phyloP scores from a whole-genome alignment of 2,113 vertebrate species.

The Otocyon megalotis region DNA sequence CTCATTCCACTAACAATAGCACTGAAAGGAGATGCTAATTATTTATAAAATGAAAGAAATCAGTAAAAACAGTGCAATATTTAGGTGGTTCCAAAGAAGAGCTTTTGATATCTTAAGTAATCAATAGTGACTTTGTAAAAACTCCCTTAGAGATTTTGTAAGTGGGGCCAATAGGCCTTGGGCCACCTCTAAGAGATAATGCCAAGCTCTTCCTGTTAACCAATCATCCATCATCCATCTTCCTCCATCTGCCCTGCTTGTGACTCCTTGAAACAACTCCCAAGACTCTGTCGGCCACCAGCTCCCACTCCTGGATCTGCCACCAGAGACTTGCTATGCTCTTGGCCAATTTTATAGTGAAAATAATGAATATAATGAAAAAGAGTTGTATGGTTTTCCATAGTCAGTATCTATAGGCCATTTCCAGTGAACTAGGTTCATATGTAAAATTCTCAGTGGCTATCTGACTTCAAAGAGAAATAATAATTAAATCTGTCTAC shows the following conservation, averaged over 20 bases:
- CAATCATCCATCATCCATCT: accelerated
- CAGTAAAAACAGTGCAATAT: background rate
- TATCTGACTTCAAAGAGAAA: conserved; percentile 78
- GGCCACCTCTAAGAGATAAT: background rate
- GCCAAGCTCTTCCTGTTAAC: accelerated
- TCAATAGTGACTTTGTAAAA: background rate
- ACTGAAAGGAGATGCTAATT: background rate
- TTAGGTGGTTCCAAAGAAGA: background rate
- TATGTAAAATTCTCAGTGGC: conserved; percentile 63
- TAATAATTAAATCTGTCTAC: conserved; percentile 75
- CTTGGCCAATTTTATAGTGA: background rate
- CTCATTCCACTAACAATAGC: background rate
- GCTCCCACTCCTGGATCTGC: background rate
- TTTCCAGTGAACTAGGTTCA: conserved; percentile 22
- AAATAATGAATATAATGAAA: background rate
- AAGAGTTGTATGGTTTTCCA: background rate
- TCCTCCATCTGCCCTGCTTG: background rate
- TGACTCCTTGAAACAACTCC: background rate
- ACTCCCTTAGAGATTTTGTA: background rate
- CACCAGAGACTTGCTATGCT: background rate
- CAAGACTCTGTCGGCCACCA: background rate
- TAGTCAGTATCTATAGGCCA: background rate
- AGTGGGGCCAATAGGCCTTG: too few species aligned
- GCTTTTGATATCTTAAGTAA: background rate
- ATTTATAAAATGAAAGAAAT: background rate